Percentiles rank a stretch among this genome's conserved stretches.
phyloP scores from a whole-genome alignment of 2,113 vertebrate species.

The Myanophis thanlyinensis region DNA sequence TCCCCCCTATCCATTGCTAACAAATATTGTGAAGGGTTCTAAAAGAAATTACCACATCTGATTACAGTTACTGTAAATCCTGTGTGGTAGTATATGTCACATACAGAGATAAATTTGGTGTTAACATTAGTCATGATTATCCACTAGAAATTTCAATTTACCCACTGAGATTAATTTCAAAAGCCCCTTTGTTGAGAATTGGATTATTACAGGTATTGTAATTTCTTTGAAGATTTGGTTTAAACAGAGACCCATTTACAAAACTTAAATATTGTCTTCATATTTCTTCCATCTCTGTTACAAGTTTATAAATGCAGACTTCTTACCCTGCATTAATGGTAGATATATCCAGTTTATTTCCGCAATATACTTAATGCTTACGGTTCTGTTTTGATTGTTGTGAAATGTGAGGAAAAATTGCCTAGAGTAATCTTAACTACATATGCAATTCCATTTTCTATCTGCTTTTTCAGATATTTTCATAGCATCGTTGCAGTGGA shows the following conservation, averaged over 20 bases:
- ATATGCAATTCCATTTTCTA: background rate
- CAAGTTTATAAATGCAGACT: conserved; percentile 34
- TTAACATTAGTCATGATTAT: conserved; percentile 14
- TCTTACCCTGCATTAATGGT: background rate
- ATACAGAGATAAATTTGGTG: conserved; percentile 4
- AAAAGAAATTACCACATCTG: background rate
- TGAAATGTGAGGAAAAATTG: background rate
- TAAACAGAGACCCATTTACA: conserved; percentile 37
- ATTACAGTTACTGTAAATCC: background rate
- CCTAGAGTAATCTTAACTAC: background rate
- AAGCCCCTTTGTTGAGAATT: conserved; percentile 10
- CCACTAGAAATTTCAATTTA: conserved; percentile 18
- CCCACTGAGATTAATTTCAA: conserved; percentile 22
- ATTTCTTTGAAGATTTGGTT: conserved; percentile 37
- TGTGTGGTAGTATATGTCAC: background rate
- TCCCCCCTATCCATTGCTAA: background rate
- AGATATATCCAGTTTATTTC: background rate
- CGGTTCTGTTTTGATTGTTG: background rate
- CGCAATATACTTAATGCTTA: background rate
- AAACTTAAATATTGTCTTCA: conserved; percentile 20
- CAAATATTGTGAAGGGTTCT: background rate
- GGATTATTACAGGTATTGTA: background rate
- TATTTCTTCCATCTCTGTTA: conserved; percentile 28
- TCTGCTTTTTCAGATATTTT: background rate
- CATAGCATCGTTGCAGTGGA: background rate